Percentiles rank a stretch among this genome's conserved stretches.
phyloP scores from a whole-genome alignment of 2,888 invertebrate species.

The Exephanes ischioxanthus region DNA sequence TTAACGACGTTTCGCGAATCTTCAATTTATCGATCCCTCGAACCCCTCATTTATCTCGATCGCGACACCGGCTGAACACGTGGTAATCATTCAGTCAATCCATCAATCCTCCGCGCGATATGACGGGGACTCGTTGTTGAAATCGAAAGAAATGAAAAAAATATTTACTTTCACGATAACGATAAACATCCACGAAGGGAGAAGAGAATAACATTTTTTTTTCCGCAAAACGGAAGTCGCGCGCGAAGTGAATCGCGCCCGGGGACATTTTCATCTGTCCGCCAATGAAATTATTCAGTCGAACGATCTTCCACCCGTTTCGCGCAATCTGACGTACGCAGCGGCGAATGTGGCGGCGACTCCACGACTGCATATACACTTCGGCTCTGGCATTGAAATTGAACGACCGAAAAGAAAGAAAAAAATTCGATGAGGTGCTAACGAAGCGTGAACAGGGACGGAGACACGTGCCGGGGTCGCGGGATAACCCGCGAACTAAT shows the following conservation, averaged over 20 bases:
- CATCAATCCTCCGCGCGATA: constrained; percentile 31
- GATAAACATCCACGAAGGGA: neutral
- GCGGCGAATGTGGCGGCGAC: neutral
- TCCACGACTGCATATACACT: neutral
- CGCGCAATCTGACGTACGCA: neutral
- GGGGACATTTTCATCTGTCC: constrained; percentile 4
- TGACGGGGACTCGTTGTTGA: constrained; percentile 18
- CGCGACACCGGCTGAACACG: neutral
- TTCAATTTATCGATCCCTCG: constrained; percentile 75
- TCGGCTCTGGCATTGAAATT: constrained; percentile 25
- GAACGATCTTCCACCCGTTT: constrained; percentile 16
- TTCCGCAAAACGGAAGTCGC: neutral
- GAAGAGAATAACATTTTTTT: constrained; percentile 37
- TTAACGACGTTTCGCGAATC: constrained; percentile 57
- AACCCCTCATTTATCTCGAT: neutral
- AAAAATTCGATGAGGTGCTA: constrained; percentile 16
- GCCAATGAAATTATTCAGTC: constrained; percentile 56
- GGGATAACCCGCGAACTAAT: constrained; percentile 50
- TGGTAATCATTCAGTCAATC: constrained; percentile 38
- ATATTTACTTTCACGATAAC: constrained; percentile 12
- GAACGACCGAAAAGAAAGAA: constrained; percentile 3
- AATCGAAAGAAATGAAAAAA: neutral
- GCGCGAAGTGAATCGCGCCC: neutral
- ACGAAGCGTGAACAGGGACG: constrained; percentile 43
- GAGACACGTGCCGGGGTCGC: constrained; percentile 45